Conservation (phyloP, 1,140 invertebrate species). For the Drosophila lacertosa region DNA sequence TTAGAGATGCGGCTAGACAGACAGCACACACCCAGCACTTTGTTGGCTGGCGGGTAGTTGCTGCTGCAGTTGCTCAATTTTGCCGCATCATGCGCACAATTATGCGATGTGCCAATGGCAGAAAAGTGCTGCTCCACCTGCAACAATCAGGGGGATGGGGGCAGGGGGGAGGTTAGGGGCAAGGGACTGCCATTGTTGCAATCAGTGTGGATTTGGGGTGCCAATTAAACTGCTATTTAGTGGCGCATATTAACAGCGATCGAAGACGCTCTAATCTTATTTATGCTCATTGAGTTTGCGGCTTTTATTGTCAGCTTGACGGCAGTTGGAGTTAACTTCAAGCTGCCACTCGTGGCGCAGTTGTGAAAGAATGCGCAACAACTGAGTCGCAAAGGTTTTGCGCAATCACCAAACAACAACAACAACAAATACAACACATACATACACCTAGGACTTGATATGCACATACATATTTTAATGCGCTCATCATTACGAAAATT, state of each 20-base stretch:
- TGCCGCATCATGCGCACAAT: conserved; percentile 64
- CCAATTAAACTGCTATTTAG: conserved; percentile 79
- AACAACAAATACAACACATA: conserved; percentile 1
- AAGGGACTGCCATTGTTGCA: conserved; percentile 52
- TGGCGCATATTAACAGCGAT: conserved; percentile 53
- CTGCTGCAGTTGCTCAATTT: conserved; percentile 41
- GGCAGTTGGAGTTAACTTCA: conserved; percentile 22
- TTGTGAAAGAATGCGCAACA: conserved; percentile 69
- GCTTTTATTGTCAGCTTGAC: conserved; percentile 53
- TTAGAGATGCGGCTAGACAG: conserved; percentile 7
- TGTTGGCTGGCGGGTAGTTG: not conserved
- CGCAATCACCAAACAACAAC: conserved; percentile 53
- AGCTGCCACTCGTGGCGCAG: conserved; percentile 46
- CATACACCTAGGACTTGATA: too few relatives aligned
- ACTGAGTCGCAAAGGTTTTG: conserved; percentile 54
- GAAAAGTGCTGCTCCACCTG: conserved; percentile 10
- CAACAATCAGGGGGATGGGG: not conserved
- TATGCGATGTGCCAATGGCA: conserved; percentile 54
- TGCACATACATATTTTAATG: conserved; percentile 44
- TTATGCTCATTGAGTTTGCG: conserved; percentile 70
- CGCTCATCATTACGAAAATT: conserved; percentile 78
- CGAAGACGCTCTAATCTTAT: conserved; percentile 66
- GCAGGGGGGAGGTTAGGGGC: not conserved
- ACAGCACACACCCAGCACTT: conserved; percentile 44
- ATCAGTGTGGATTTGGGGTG: conserved; percentile 37